phyloP scores from a whole-genome alignment of 2,797 vertebrate species.

The Xerus rutilus region DNA sequence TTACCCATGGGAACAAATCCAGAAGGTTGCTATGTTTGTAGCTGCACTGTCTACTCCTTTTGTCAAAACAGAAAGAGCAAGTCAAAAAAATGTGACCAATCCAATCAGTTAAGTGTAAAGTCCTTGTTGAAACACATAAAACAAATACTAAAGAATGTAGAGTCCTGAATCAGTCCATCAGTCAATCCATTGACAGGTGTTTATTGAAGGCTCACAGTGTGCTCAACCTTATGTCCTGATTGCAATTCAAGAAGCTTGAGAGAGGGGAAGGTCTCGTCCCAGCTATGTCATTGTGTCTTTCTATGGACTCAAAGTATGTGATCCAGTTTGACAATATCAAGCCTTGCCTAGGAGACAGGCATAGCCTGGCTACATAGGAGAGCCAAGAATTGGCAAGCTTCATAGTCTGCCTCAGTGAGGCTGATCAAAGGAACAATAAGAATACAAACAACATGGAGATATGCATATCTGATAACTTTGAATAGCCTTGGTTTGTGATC shows the following conservation, averaged over 20 bases:
- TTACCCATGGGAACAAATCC: slow-evolving; percentile 29
- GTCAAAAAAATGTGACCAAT: slow-evolving; percentile 42
- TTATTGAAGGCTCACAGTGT: not conserved
- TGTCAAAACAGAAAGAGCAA: slow-evolving; percentile 59
- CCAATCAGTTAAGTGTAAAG: not conserved
- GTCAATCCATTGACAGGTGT: not conserved
- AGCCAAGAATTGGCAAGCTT: slow-evolving; percentile 12
- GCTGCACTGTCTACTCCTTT: not conserved
- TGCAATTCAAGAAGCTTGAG: not conserved
- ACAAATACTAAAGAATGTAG: not conserved
- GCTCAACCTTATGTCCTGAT: not conserved
- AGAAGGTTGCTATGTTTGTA: not conserved
- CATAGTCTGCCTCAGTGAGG: not conserved
- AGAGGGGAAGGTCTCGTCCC: not conserved
- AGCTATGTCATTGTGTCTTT: not conserved
- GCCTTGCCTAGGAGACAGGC: not conserved
- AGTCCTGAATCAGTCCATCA: not conserved
- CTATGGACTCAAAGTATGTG: not conserved
- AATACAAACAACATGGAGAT: not conserved
- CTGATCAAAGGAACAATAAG: not conserved
- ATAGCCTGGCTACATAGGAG: not conserved
- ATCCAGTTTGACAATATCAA: slow-evolving; percentile 45
- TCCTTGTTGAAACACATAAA: not conserved
- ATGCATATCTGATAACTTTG: not conserved
- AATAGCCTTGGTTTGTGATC: not conserved